Percentiles rank a stretch among this genome's conserved stretches.
phyloP scores from a whole-genome alignment of 2,113 vertebrate species.

The Poeciliopsis prolifica region DNA sequence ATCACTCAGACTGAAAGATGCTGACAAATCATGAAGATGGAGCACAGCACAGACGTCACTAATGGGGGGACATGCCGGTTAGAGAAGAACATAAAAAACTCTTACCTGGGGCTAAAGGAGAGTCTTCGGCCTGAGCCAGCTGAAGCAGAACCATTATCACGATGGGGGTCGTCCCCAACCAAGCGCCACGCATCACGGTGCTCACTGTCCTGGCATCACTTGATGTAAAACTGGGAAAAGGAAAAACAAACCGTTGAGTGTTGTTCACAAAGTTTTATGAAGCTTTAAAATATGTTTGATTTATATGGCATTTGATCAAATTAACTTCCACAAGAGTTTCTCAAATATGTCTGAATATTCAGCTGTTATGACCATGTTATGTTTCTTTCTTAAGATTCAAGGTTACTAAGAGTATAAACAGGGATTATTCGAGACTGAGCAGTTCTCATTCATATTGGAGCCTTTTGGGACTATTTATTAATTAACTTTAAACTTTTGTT shows the following conservation, averaged over 20 bases:
- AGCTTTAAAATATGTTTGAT: too few species aligned
- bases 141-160: slow-evolving; percentile 81
- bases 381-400: too few species aligned
- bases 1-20: slow-evolving; percentile 23
- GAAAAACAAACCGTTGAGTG: background rate
- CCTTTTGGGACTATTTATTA: too few species aligned
- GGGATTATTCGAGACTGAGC: too few species aligned
- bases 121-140: slow-evolving; percentile 77
- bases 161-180: slow-evolving; percentile 84
- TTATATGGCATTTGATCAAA: too few species aligned
- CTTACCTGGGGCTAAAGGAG: slow-evolving; percentile 90
- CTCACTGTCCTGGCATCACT: slow-evolving; percentile 90
- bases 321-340: too few species aligned
- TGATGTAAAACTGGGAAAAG: slow-evolving; percentile 43
- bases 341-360: too few species aligned
- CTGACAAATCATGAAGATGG: slow-evolving; percentile 34
- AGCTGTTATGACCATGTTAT: too few species aligned
- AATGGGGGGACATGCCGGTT: slow-evolving; percentile 26
- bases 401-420: too few species aligned
- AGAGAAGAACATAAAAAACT: slow-evolving; percentile 2
- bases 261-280: background rate
- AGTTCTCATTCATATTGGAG: too few species aligned
- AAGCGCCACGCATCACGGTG: slow-evolving; percentile 83
- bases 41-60: slow-evolving; percentile 7
- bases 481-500: background rate